phyloP scores from a whole-genome alignment of 2,888 invertebrate genomes.

The Hyposoter dolosus region DNA sequence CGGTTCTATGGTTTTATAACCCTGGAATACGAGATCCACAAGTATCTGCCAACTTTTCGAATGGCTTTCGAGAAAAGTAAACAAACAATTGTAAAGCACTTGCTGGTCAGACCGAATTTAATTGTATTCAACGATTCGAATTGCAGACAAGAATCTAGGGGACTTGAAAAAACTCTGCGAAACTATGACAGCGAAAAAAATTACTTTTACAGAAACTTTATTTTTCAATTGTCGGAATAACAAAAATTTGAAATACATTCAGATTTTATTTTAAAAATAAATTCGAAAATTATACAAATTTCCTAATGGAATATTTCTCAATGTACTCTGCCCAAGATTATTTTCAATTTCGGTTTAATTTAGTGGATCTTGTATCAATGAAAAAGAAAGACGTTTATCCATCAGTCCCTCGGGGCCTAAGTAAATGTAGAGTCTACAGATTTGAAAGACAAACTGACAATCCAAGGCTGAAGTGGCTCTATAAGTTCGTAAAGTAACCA shows the following conservation, averaged over 20 bases:
- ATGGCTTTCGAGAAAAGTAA: not conserved
- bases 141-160: not conserved
- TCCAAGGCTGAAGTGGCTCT: conserved; percentile 14
- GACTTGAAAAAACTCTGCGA: not conserved
- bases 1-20: conserved; percentile 23
- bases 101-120: not conserved
- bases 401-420: not conserved
- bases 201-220: not conserved
- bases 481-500: conserved; percentile 38
- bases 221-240: not conserved
- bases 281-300: not conserved
- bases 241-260: not conserved
- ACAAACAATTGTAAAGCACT: not conserved
- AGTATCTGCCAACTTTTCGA: conserved; percentile 3
- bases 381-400: not conserved
- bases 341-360: not conserved
- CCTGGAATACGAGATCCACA: conserved; percentile 36
- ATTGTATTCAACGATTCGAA: not conserved
- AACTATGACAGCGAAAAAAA: not conserved
- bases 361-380: not conserved
- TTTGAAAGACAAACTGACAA: conserved; percentile 10
- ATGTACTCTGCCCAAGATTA: not conserved
- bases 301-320: not conserved
- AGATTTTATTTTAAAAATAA: too few relatives aligned
- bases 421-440: not conserved